Conservation (phyloP, 1,140 invertebrate species). For the Aporrectodea caliginosa region DNA sequence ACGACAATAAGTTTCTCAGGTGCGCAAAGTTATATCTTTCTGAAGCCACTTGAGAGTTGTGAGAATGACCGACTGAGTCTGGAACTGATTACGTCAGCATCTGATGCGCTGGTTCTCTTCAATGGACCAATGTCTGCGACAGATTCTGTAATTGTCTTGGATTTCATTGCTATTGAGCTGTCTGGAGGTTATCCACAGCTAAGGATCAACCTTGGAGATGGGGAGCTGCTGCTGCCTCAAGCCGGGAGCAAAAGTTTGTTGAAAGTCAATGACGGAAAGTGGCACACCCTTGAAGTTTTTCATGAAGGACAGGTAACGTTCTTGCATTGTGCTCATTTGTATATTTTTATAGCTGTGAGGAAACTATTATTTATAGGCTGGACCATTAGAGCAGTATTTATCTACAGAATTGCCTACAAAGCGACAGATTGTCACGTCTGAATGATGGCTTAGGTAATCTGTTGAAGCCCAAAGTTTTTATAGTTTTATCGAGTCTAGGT, state of each 20-base stretch:
- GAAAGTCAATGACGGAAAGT: constrained; percentile 84
- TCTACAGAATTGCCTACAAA: too few relatives aligned
- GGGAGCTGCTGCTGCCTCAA: constrained; percentile 79
- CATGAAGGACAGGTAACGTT: constrained; percentile 86
- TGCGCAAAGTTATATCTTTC: not conserved
- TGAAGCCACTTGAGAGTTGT: not conserved
- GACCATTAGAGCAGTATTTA: too few relatives aligned
- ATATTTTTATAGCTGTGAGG: too few relatives aligned
- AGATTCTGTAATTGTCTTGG: constrained; percentile 67
- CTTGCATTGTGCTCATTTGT: too few relatives aligned
- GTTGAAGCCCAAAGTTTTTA: too few relatives aligned
- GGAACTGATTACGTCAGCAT: constrained; percentile 65
- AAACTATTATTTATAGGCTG: too few relatives aligned
- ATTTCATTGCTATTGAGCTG: constrained; percentile 90
- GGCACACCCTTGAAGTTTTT: constrained; percentile 92
- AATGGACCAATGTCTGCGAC: constrained; percentile 80
- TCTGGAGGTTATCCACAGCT: constrained; percentile 82
- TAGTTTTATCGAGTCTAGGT: too few relatives aligned
- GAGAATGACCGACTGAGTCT: constrained; percentile 5
- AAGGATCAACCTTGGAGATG: constrained; percentile 90
- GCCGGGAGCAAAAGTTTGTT: constrained; percentile 56
- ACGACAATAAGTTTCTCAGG: constrained; percentile 77
- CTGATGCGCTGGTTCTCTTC: constrained; percentile 80
- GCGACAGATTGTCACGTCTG: too few relatives aligned
- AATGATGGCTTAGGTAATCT: too few relatives aligned